Evolutionary conservation across 2,113 vertebrate species (phyloP).

Genomic region (Apodemus sylvaticus): DNA sequence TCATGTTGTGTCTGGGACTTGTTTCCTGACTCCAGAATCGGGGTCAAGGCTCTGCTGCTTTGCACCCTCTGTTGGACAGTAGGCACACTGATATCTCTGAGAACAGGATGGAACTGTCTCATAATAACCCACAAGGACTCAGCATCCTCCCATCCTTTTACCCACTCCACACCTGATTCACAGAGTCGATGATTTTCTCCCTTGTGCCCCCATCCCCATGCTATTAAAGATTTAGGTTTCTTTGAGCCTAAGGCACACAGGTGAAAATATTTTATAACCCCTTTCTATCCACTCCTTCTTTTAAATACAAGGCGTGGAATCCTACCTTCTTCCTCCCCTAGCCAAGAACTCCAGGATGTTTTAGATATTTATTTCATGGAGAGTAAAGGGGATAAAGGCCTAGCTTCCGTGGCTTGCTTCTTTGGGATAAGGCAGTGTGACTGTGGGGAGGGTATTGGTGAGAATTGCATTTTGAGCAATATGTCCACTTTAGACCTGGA

Average conservation of each 20-base stretch:
- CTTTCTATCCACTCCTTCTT: background rate
- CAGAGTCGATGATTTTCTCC: background rate
- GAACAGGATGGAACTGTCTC: background rate
- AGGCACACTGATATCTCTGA: background rate
- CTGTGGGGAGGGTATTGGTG: background rate
- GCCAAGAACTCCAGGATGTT: background rate
- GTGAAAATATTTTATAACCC: conserved; percentile 36
- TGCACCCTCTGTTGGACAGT: background rate
- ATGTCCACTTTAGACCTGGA: background rate
- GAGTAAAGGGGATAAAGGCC: background rate
- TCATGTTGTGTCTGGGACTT: background rate
- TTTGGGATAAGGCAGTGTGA: background rate
- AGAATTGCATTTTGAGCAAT: background rate
- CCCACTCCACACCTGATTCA: background rate
- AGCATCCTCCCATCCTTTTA: background rate
- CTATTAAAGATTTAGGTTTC: conserved; percentile 2
- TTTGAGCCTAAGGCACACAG: background rate
- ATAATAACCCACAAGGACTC: background rate
- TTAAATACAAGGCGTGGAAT: background rate
- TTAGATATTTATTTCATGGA: conserved; percentile 46
- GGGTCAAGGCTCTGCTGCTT: background rate
- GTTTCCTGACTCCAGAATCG: background rate
- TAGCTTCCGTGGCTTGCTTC: background rate
- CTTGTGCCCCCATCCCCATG: background rate
- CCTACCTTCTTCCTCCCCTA: background rate